Evolutionary conservation across 2,113 vertebrate genomes (phyloP).

Genomic region (Trinectes maculatus): DNA sequence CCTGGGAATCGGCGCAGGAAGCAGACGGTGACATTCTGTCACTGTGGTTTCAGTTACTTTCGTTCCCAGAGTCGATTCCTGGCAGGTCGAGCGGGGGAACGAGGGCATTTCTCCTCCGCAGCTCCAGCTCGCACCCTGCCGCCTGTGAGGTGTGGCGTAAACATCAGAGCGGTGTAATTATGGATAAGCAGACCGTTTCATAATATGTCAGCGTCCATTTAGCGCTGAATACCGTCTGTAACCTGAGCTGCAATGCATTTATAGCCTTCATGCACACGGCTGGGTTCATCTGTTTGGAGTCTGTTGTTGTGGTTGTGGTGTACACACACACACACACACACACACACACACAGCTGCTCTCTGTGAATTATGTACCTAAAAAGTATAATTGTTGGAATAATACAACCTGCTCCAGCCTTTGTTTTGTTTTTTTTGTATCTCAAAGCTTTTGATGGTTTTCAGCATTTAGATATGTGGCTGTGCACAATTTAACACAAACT

Average conservation of each 20-base stretch:
- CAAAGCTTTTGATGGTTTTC: background rate
- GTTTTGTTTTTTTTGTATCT: background rate
- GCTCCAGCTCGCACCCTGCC: background rate
- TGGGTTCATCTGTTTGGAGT: background rate
- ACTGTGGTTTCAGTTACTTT: conserved; percentile 51
- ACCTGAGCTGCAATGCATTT: conserved; percentile 3
- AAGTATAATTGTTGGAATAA: background rate
- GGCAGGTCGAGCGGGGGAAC: conserved; percentile 25
- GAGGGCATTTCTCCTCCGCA: conserved; percentile 36
- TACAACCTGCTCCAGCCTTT: background rate
- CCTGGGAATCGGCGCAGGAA: conserved; percentile 25
- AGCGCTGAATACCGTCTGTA: conserved; percentile 14
- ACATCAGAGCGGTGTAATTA: conserved; percentile 57
- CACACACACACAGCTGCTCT: background rate
- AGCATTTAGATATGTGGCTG: background rate
- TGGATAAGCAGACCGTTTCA: conserved; percentile 62
- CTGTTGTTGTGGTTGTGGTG: background rate
- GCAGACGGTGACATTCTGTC: conserved; percentile 53
- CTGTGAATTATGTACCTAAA: background rate
- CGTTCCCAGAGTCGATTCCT: conserved; percentile 39
- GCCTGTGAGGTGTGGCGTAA: conserved; percentile 57
- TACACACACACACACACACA: background rate
- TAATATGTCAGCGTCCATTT: conserved; percentile 45
- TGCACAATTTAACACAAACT: background rate
- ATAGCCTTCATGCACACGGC: background rate